A percentile compares a stretch with the other conserved stretches of the same genome.
These are phyloP conservation scores for Branchellion lobata DNA, from an alignment of 2,888 invertebrate genomes.

Conservation along the genomic window DNA sequence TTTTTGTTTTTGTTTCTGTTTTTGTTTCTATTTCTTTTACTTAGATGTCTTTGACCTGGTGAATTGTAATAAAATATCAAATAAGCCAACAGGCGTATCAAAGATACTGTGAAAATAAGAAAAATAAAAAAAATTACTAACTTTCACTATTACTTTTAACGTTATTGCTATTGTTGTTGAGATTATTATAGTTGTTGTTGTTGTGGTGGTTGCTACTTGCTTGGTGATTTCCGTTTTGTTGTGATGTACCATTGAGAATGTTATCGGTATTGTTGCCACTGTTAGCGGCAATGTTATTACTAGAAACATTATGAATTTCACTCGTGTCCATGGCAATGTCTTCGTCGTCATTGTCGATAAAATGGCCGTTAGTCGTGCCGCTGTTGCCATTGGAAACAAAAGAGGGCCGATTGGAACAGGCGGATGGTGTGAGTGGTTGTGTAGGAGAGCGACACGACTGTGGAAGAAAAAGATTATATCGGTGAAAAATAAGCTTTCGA, in stretches of 20 bases:
- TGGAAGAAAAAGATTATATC: no score
- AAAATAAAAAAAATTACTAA: background rate
- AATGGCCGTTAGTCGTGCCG: background rate
- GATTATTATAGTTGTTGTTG: background rate
- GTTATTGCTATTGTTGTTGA: background rate
- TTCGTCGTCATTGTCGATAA: background rate
- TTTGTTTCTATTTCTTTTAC: conserved; percentile 4
- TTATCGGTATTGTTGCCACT: background rate
- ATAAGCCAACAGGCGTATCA: no score
- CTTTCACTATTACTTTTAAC: background rate
- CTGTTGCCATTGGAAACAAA: conserved; percentile 8
- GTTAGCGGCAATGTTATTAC: background rate
- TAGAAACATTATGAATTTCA: background rate
- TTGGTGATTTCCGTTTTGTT: background rate
- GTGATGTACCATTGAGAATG: conserved; percentile 1
- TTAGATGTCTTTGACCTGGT: conserved; percentile 44
- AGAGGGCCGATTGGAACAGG: conserved; percentile 1
- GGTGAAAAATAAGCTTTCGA: no score
- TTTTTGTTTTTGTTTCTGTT: conserved; percentile 12
- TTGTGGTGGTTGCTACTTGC: background rate
- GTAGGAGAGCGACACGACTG: conserved; percentile 3
- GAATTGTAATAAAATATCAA: no score
- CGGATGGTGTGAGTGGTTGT: conserved; percentile 2
- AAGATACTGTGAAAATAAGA: no score
- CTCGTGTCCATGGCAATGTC: conserved; percentile 2